A percentile compares a stretch with the other conserved stretches of the same genome.
These are phyloP conservation scores for Drosophila falleni DNA, from an alignment of 2,888 invertebrate genomes.

Conservation along the genomic window DNA sequence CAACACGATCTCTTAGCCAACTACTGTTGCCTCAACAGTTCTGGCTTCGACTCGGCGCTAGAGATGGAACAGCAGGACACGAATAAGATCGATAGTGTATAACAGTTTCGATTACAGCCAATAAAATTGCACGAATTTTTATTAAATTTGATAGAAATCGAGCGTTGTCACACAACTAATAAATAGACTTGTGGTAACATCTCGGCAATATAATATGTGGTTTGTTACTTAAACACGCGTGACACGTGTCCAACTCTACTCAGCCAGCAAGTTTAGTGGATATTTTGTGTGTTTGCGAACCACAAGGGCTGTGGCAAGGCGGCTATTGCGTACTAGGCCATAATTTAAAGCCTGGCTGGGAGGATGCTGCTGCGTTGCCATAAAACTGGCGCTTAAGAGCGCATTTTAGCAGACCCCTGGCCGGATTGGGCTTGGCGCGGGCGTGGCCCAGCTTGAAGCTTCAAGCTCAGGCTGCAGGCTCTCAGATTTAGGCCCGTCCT, in stretches of 20 bases:
- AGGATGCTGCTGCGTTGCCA: constrained; percentile 49
- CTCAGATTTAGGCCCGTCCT: constrained; percentile 39
- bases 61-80: constrained; percentile 2
- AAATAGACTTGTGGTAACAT: not conserved
- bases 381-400: constrained; percentile 79
- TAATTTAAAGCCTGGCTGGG: constrained; percentile 57
- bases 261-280: constrained; percentile 12
- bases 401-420: constrained; percentile 64
- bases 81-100: not conserved
- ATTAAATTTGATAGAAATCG: not conserved
- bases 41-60: not conserved
- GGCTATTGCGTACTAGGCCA: constrained; percentile 55
- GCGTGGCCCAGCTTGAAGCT: constrained; percentile 61
- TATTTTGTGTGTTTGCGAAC: constrained; percentile 13
- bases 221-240: constrained; percentile 1
- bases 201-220: not conserved
- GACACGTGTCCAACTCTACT: constrained; percentile 14
- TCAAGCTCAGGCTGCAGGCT: constrained; percentile 29
- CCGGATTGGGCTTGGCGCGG: constrained; percentile 81
- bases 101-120: not conserved
- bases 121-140: not conserved
- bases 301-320: constrained; percentile 6
- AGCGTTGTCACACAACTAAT: too few relatives aligned
- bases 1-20: constrained; percentile 63
- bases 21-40: constrained; percentile 45